These are phyloP conservation scores for Aspidoscelis tigris DNA, from an alignment of 2,113 vertebrate species.

Conservation along the genomic window DNA sequence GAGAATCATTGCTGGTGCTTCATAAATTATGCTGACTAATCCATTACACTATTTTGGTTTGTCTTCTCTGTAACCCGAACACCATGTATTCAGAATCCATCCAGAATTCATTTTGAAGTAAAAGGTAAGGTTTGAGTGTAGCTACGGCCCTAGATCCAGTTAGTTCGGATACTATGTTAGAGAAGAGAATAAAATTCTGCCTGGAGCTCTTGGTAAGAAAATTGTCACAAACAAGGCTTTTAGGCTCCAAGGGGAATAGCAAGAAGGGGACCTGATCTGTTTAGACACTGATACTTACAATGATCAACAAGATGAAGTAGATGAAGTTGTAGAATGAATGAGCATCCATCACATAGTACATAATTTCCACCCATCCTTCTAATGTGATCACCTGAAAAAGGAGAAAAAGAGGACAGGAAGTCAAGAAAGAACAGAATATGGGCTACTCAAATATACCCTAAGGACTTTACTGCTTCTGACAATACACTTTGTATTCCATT, in stretches of 20 bases:
- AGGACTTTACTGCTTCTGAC: slow-evolving; percentile 45
- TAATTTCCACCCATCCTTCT: slow-evolving; percentile 99
- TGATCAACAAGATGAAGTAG: slow-evolving; percentile 98
- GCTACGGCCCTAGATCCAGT: too few relatives aligned
- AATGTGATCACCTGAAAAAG: slow-evolving; percentile 91
- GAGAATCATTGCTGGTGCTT: too few relatives aligned
- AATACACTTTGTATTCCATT: slow-evolving; percentile 46
- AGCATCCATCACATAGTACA: slow-evolving; percentile 99
- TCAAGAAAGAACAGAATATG: slow-evolving; percentile 35
- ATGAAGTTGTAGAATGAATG: slow-evolving; percentile 99
- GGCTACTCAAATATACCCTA: slow-evolving; percentile 10
- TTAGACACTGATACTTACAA: slow-evolving; percentile 83
- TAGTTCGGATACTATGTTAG: too few relatives aligned
- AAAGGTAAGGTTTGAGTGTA: too few relatives aligned
- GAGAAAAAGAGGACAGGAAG: slow-evolving; percentile 34
- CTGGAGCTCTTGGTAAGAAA: slow-evolving; percentile 14
- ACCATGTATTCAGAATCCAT: too few relatives aligned
- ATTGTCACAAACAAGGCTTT: rapidly evolving
- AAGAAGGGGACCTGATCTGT: neutral
- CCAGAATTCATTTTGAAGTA: too few relatives aligned
- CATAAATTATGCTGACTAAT: too few relatives aligned
- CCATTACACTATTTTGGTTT: too few relatives aligned
- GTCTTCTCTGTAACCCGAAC: too few relatives aligned
- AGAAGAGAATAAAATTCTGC: neutral
- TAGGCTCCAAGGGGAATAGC: neutral